These are phyloP conservation scores for Sitobion miscanthi DNA, from an alignment of 1,140 invertebrate genomes.

Conservation along the genomic window DNA sequence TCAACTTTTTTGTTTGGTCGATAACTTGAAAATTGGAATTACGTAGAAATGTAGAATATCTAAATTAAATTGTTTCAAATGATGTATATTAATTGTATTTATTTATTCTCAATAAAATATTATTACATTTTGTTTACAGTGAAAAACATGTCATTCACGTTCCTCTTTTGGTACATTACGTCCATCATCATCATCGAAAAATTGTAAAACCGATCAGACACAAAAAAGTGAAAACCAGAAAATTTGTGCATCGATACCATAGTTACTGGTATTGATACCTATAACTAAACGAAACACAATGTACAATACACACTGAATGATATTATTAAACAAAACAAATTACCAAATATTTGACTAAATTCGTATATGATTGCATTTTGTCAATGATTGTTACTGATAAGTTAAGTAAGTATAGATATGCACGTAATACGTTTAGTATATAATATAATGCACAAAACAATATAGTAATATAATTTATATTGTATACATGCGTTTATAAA, in stretches of 20 bases:
- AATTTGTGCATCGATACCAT: slow-evolving; percentile 28
- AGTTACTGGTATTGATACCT: slow-evolving; percentile 25
- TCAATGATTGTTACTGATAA: background rate
- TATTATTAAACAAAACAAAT: background rate
- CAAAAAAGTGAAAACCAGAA: slow-evolving; percentile 11
- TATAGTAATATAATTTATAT: background rate
- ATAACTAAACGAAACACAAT: background rate
- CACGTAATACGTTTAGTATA: background rate
- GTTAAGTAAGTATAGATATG: background rate
- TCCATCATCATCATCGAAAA: slow-evolving; percentile 43
- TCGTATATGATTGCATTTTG: background rate
- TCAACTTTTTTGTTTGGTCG: background rate
- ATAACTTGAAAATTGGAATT: background rate
- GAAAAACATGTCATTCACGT: slow-evolving; percentile 46
- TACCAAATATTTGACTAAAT: background rate
- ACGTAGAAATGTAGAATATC: too few species aligned
- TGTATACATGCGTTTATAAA: background rate
- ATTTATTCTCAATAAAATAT: background rate
- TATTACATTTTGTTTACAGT: background rate
- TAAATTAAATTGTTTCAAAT: background rate
- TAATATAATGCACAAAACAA: background rate
- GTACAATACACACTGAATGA: background rate
- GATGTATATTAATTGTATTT: background rate
- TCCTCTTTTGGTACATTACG: slow-evolving; percentile 14
- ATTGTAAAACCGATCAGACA: slow-evolving; percentile 25